phyloP scores from a whole-genome alignment of 1,140 invertebrate genomes.

The Papilio glaucus region DNA sequence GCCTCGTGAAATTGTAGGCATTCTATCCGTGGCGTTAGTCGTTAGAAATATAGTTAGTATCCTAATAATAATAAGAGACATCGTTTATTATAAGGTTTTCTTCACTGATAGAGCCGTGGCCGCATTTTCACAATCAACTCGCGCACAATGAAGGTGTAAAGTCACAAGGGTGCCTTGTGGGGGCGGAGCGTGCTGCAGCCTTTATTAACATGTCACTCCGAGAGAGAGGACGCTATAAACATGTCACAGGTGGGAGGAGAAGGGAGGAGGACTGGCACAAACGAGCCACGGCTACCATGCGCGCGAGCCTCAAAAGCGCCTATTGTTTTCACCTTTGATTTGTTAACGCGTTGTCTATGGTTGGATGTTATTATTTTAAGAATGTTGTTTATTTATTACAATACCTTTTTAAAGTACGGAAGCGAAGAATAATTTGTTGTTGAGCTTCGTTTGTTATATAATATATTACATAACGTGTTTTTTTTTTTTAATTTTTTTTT shows the following conservation, averaged over 20 bases:
- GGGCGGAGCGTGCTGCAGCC: slow-evolving; percentile 53
- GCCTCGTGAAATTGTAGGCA: too few species aligned
- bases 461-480: too few species aligned
- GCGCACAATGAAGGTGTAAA: slow-evolving; percentile 36
- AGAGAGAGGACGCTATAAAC: slow-evolving; percentile 55
- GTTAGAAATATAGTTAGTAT: too few species aligned
- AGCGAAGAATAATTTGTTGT: background rate
- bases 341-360: slow-evolving; percentile 53
- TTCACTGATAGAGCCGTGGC: background rate
- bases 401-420: slow-evolving; percentile 2
- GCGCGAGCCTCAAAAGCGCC: slow-evolving; percentile 45
- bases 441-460: background rate
- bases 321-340: slow-evolving; percentile 45
- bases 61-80: background rate
- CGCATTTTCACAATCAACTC: slow-evolving; percentile 17
- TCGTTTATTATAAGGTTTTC: background rate
- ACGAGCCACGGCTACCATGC: slow-evolving; percentile 44
- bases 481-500: too few species aligned
- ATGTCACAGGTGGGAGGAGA: slow-evolving; percentile 48
- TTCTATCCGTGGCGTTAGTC: too few species aligned
- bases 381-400: background rate
- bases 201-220: slow-evolving; percentile 64
- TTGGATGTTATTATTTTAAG: slow-evolving; percentile 24
- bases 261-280: slow-evolving; percentile 33
- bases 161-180: slow-evolving; percentile 13